Conservation (phyloP, 2,888 invertebrate genomes). For the Pseudococcus longispinus region DNA sequence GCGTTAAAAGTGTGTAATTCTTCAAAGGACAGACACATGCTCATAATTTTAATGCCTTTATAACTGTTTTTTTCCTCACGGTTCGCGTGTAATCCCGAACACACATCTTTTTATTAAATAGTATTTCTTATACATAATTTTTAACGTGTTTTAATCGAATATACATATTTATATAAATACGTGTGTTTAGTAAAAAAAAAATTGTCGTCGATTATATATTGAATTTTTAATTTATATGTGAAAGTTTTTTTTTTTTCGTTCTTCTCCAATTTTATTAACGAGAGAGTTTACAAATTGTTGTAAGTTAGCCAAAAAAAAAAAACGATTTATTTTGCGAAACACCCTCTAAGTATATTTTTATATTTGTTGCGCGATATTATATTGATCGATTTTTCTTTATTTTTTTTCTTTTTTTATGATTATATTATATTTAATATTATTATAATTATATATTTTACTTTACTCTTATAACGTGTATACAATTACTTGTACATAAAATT, state of each 20-base stretch:
- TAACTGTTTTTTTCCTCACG: neutral
- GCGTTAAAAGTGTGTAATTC: constrained; percentile 17
- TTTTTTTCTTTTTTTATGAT: constrained; percentile 45
- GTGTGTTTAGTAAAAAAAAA: constrained; percentile 29
- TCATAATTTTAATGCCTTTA: constrained; percentile 45
- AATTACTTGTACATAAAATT: constrained; percentile 51
- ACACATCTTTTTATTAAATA: constrained; percentile 48
- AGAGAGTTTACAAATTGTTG: constrained; percentile 24
- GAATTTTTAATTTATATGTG: constrained; percentile 35
- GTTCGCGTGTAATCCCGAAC: constrained; percentile 28
- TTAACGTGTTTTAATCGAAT: constrained; percentile 34
- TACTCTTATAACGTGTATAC: constrained; percentile 48
- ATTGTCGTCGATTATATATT: constrained; percentile 17
- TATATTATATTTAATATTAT: constrained; percentile 50
- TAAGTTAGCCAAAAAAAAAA: constrained; percentile 41
- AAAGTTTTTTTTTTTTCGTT: constrained; percentile 19
- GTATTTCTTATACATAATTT: constrained; percentile 26
- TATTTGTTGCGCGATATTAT: constrained; percentile 56
- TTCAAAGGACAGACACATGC: constrained; percentile 33
- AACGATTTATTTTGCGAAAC: constrained; percentile 50
- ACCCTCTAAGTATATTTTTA: constrained; percentile 53
- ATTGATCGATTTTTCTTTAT: constrained; percentile 41
- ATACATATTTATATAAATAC: constrained; percentile 18
- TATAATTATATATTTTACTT: constrained; percentile 50
- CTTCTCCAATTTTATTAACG: constrained; percentile 25